phyloP scores from a whole-genome alignment of 37 sponge, comb jelly and placozoan genomes.

The Corticium candelabrum region DNA sequence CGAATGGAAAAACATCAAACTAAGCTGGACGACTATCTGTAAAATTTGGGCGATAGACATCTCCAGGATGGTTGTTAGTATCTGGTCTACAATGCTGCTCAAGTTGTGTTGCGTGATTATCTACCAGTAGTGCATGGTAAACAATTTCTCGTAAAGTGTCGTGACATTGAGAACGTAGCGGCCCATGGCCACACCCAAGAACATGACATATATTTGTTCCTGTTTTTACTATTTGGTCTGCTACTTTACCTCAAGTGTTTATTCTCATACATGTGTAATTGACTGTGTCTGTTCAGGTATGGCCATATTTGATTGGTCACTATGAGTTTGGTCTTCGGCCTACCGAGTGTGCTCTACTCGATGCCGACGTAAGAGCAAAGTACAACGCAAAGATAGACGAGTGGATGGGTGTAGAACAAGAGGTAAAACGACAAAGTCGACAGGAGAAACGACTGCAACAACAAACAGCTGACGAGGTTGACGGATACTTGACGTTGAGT shows the following conservation, averaged over 20 bases:
- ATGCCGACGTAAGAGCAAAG: not conserved
- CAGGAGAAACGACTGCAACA: not conserved
- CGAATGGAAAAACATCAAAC: too few species aligned
- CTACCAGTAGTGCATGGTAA: not conserved
- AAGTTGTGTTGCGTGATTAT: not conserved
- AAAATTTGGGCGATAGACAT: too few species aligned
- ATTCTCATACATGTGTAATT: too few species aligned
- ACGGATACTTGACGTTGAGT: too few species aligned
- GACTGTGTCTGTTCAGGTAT: slow-evolving; percentile 50
- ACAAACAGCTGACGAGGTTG: not conserved
- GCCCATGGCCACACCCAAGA: not conserved
- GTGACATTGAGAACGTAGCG: too few species aligned
- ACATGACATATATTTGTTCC: not conserved
- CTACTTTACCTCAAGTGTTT: too few species aligned
- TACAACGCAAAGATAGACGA: not conserved
- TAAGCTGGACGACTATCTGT: too few species aligned
- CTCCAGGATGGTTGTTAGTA: not conserved
- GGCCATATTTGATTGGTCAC: slow-evolving; percentile 66
- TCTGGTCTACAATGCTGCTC: not conserved
- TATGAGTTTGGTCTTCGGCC: slow-evolving; percentile 15
- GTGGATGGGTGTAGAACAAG: too few species aligned
- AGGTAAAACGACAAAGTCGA: too few species aligned
- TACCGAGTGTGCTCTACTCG: not conserved
- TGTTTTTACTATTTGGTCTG: too few species aligned
- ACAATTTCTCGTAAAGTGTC: not conserved